Evolutionary conservation across 2,888 invertebrate genomes (phyloP).

Genomic region (Oegoconia quadripuncta): DNA sequence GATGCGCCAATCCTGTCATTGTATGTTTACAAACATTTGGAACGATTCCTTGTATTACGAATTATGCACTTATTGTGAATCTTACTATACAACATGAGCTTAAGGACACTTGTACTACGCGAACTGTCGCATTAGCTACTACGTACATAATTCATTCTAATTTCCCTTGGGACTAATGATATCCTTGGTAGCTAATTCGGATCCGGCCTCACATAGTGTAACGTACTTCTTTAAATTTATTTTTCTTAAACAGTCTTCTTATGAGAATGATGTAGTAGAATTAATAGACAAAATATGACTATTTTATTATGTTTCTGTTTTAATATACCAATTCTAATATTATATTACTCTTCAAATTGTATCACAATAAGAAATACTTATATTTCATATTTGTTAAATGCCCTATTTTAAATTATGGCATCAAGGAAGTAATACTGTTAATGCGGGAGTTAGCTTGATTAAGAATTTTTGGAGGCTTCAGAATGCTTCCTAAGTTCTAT

Average conservation of each 20-base stretch:
- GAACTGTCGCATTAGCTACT: constrained; percentile 7
- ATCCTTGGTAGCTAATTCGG: constrained; percentile 57
- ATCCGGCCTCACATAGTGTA: constrained; percentile 37
- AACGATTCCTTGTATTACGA: not conserved
- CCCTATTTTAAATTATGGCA: too few relatives aligned
- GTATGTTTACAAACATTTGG: constrained; percentile 58
- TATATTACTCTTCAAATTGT: too few relatives aligned
- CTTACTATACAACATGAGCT: not conserved
- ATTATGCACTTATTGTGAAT: not conserved
- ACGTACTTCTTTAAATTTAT: constrained; percentile 29
- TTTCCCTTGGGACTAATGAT: constrained; percentile 66
- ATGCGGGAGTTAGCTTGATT: too few relatives aligned
- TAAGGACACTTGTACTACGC: not conserved
- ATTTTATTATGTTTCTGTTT: too few relatives aligned
- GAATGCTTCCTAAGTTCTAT: too few relatives aligned
- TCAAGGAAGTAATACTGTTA: too few relatives aligned
- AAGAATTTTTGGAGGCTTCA: too few relatives aligned
- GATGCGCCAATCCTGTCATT: constrained; percentile 30
- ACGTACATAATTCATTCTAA: constrained; percentile 58
- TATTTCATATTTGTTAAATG: too few relatives aligned
- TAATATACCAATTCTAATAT: too few relatives aligned
- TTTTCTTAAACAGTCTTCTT: constrained; percentile 11
- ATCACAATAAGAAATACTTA: too few relatives aligned
- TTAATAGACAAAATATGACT: too few relatives aligned
- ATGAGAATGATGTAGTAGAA: too few relatives aligned